These are phyloP conservation scores for Metaphire vulgaris DNA, from an alignment of 1,140 invertebrate species.

Conservation along the genomic window DNA sequence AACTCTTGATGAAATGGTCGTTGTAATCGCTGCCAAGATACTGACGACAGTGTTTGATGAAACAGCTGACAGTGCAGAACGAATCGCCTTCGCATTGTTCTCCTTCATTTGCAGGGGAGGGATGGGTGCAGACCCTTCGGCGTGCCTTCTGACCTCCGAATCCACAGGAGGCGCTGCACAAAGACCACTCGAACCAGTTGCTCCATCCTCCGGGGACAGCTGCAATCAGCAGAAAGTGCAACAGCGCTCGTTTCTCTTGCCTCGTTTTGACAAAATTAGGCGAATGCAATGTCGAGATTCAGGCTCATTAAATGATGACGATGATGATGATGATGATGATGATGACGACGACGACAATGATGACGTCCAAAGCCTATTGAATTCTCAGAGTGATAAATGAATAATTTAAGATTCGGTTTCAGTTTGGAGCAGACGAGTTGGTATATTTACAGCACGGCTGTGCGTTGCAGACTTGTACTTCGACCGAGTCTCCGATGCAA, in stretches of 20 bases:
- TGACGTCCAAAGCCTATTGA: too few relatives aligned
- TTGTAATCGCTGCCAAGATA: background rate
- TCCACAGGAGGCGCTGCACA: slow-evolving; percentile 70
- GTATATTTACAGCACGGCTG: background rate
- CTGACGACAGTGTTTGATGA: slow-evolving; percentile 15
- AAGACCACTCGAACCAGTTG: slow-evolving; percentile 72
- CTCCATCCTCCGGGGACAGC: slow-evolving; percentile 64
- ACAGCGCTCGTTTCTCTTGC: too few relatives aligned
- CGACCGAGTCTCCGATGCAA: slow-evolving; percentile 33
- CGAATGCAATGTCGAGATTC: too few relatives aligned
- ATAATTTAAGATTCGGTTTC: too few relatives aligned
- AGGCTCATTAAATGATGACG: too few relatives aligned
- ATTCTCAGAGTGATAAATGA: too few relatives aligned
- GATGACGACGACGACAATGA: too few relatives aligned
- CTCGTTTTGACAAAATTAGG: too few relatives aligned
- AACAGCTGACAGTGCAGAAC: background rate
- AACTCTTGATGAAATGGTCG: too few relatives aligned
- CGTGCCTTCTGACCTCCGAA: slow-evolving; percentile 49
- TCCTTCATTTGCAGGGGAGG: slow-evolving; percentile 57
- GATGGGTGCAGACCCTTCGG: slow-evolving; percentile 57
- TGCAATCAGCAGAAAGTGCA: background rate
- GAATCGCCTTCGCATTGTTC: slow-evolving; percentile 59
- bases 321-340: too few relatives aligned
- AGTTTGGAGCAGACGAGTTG: too few relatives aligned
- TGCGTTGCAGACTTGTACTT: slow-evolving; percentile 32